Evolutionary conservation across 64 coral and sea anemone species (phyloP), one percentile per base, ranked within the genome.

Genomic region (Stichodactyla mertensii): DNA sequence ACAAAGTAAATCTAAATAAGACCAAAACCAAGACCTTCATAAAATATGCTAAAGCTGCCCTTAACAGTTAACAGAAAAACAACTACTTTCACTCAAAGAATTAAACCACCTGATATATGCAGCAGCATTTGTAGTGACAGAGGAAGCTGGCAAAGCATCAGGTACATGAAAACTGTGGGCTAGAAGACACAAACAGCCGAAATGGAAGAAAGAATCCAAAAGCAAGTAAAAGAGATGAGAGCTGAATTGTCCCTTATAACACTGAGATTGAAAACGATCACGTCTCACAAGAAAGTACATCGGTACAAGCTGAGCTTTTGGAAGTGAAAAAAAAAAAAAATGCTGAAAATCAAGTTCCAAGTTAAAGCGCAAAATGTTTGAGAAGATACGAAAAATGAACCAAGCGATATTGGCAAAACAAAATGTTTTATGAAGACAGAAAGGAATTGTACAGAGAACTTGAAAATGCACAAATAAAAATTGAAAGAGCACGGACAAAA

Each of bases 291-390:
- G 84, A 64, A 86, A 67, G 18, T 52, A 64, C 26, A 86, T 31
- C 5, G 45, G 27, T 27, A 26, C 45, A 86, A 86, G 58, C 59
- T 36, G 84, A 86, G 10, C 15, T 66, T 18, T 51, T 45, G 4
- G 51, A 36, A 64, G 2, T 12, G 2, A n/a, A n/a, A n/a, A n/a
- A n/a, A n/a, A n/a, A 64, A 86, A 86, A 27, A 86, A 86, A 86
- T 64, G 36, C 31, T 86, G 4, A 86, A 86, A 86, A 23, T 16
- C 60, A 86, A 86, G 13, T 67, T 86, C 58, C 24, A 86, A 66
- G 84, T 59, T 64, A 86, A 86, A 62, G 84, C 84, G 51, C 57
- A 86, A 51, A 86, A n/a, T n/a, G 84, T 4, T 57, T 86, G 3
- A 61, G 13, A 62, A 58, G 58, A 86, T 86, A 64, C 59, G 84